Evolutionary conservation across 2,797 vertebrate species (phyloP).

Genomic region (Chaetophractus vellerosus): DNA sequence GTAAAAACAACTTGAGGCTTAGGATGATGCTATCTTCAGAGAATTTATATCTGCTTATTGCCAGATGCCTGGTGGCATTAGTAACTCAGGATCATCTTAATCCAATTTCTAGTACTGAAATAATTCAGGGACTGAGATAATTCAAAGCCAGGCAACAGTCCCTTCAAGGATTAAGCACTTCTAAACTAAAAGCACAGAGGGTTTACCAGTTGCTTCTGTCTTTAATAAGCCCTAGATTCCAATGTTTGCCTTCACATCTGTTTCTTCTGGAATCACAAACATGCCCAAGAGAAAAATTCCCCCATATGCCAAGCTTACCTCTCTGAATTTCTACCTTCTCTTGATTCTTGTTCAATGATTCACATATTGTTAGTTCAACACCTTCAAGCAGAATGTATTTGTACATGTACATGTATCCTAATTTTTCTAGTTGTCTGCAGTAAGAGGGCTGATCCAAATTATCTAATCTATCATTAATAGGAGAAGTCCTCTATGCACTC

Average conservation of each 20-base stretch:
- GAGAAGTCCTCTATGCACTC: neutral
- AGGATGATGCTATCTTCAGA: neutral
- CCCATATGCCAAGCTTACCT: neutral
- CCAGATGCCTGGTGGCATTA: neutral
- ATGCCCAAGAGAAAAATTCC: neutral
- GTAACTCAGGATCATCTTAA: neutral
- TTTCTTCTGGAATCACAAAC: neutral
- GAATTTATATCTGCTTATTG: neutral
- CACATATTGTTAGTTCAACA: neutral
- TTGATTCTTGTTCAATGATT: neutral
- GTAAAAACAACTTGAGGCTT: neutral
- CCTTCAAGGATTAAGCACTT: neutral
- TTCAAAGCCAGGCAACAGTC: conserved; percentile 10
- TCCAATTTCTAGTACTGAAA: neutral
- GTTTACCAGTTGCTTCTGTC: neutral
- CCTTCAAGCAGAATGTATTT: neutral
- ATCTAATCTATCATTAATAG: neutral
- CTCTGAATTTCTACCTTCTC: neutral
- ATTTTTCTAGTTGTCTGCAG: neutral
- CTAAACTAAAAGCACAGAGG: neutral
- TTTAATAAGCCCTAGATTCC: neutral
- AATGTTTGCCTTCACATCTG: neutral
- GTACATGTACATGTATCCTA: no score
- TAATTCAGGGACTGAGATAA: neutral
- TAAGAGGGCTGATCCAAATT: neutral